Base-by-base conservation (phyloP, 64 coral and sea anemone genomes). In the Exaiptasia diaphana region DNA sequence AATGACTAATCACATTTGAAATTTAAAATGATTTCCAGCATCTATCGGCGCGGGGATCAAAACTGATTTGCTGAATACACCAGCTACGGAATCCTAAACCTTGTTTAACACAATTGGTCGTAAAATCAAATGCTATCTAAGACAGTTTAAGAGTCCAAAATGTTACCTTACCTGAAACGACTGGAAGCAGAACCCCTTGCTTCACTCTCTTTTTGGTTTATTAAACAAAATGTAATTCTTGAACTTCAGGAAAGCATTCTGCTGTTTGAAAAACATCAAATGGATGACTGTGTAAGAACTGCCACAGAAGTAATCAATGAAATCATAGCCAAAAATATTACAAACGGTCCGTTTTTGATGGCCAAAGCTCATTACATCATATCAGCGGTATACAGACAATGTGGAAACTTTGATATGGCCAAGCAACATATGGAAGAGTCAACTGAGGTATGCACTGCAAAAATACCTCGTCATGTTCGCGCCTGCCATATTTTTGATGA, bases 211-310 rank as follows among this genome's bases (percentile, higher is more conserved):
- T n/a, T n/a, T n/a, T n/a, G n/a, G n/a, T n/a, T n/a, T n/a, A n/a
- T n/a, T n/a, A n/a, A n/a, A n/a, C n/a, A n/a, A n/a, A n/a, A n/a
- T n/a, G n/a, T n/a, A n/a, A n/a, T n/a, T n/a, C n/a, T n/a, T n/a
- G n/a, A n/a, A n/a, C 27, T 59, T 9, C 25, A 88, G 85, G 85
- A 88, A 79, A 65, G 59, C 4, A 79, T 88, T 40, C 27, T 59
- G 7, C n/a, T 30, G 4, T 88, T 60, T 45, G 74, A 43, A 4
- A 74, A 80, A 37, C 79, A 88, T 75, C 70, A 80, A 21, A 53
- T 59, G 46, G 75, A 79, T 10, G 61, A 73, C 1, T 69, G 74
- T 32, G 1, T 41, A 13, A 33, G 33, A 8, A 57, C 33, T 9
- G 63, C 44, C 21, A 2, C 38, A 43, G 41, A 13, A 20, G 85